Evolutionary conservation across 2,888 invertebrate genomes (phyloP), one percentile per base, ranked within the genome.

Genomic region (Atrina japonica): DNA sequence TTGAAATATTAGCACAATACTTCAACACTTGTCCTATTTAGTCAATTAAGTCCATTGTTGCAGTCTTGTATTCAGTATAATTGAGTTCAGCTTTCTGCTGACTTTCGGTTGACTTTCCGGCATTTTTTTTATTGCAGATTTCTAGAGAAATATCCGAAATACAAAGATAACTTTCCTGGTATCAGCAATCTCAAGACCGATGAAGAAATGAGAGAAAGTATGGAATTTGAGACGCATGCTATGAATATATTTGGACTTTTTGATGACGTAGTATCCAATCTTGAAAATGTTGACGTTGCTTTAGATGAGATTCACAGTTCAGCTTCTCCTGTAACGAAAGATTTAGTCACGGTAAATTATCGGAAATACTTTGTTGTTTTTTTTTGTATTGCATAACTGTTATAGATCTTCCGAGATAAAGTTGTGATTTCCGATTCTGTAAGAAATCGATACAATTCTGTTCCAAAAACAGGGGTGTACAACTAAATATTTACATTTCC

Each of bases 261-360:
- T 67, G 86, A 87, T 69, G 82, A 82, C 56, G 84, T 84, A 25
- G 81, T 87, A 53, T 78, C 77, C 14, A 77, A 77, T 64, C 66
- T 82, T 29, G 83, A 85, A 52, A 76, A 80, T 25, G 86, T 87
- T 1, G 85, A 86, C 70, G 73, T 65, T 25, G 79, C 78, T 9
- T 55, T 81, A n/a, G 52, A 56, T 41, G 76, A 76, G 41, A 80
- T 82, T 9, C 64, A 66, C 18, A 55, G 45, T 16, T 74, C 68
- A 7, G 69, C 75, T 16, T 40, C 35, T 23, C 56, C 35, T 40
- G 23, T 56, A 18, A 56, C 56, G 5, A 21, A 21, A 35, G 40
- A 56, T 35, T 23, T 56, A 21, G 23, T 56, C n/a, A 56, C 56
- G 56, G 56, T 56, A 56, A 49, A 23, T n/a, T 23, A 16, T 49